Conservation (phyloP, 37 sponge, comb jelly and placozoan species). For the Corticium candelabrum region DNA sequence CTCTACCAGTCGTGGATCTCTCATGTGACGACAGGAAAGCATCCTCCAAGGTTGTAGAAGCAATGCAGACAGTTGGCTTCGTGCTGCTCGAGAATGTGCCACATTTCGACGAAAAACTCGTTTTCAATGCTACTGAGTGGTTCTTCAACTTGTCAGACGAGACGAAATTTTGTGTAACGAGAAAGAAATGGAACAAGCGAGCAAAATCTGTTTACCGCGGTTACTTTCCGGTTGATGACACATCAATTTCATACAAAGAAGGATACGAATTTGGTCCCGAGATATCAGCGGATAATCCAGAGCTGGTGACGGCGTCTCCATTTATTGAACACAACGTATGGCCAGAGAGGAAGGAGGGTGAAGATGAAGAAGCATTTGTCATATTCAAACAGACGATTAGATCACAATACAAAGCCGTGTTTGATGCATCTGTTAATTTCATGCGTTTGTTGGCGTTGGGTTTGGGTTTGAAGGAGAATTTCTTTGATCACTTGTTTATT, state of each 20-base stretch:
- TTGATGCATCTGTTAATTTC: neutral
- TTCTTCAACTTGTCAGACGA: slow-evolving; percentile 9
- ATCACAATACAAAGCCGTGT: neutral
- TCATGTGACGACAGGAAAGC: too few species aligned
- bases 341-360: too few species aligned
- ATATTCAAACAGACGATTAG: neutral
- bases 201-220: slow-evolving; percentile 50
- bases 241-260: too few species aligned
- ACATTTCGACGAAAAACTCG: neutral
- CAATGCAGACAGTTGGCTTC: too few species aligned
- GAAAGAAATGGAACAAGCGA: neutral
- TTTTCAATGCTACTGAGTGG: neutral
- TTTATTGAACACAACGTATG: too few species aligned
- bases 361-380: too few species aligned
- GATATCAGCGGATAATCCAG: too few species aligned
- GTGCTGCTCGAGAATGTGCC: too few species aligned
- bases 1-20: too few species aligned
- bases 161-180: slow-evolving; percentile 1
- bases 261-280: too few species aligned
- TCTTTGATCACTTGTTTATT: neutral
- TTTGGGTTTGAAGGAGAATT: neutral
- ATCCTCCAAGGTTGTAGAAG: too few species aligned
- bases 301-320: too few species aligned
- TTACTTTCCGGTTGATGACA: slow-evolving; percentile 34
- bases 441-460: neutral